phyloP scores from a whole-genome alignment of 2,888 invertebrate species.

The Polia nebulosa region DNA sequence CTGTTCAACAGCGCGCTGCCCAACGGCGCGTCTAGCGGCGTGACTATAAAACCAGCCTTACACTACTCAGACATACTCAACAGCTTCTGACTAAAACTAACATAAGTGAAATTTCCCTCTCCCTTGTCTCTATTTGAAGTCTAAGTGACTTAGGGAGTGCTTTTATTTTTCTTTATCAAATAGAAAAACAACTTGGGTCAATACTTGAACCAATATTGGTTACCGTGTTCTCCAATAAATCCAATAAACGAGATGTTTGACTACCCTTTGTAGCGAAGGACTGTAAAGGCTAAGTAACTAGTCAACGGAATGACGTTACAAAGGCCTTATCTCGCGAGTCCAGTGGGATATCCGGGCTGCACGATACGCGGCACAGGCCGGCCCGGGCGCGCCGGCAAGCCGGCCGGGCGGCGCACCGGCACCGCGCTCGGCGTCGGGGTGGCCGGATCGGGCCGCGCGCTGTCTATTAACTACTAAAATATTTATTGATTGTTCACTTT shows the following conservation, averaged over 20 bases:
- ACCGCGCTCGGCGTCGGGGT: neutral
- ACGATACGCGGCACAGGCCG: neutral
- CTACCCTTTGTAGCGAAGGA: slow-evolving; percentile 1
- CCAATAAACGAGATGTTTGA: slow-evolving; percentile 4
- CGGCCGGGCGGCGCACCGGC: neutral
- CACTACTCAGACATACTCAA: no score
- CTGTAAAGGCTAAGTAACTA: neutral
- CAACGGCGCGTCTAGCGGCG: no score
- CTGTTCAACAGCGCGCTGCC: no score
- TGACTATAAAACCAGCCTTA: no score
- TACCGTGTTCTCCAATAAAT: neutral
- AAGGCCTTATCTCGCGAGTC: neutral
- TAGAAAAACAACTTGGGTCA: slow-evolving; percentile 8
- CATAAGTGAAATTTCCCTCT: neutral
- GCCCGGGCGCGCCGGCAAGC: neutral
- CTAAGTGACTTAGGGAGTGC: slow-evolving; percentile 5
- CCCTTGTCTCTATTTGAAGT: slow-evolving; percentile 16
- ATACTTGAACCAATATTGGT: slow-evolving; percentile 31
- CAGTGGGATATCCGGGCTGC: neutral
- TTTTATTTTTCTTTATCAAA: slow-evolving; percentile 31
- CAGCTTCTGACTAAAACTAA: slow-evolving; percentile 3
- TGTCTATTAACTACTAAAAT: neutral
- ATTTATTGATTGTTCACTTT: neutral
- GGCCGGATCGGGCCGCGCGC: neutral
- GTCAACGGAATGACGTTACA: neutral